These are phyloP conservation scores for Lasioglossum marginatum DNA, from an alignment of 2,888 invertebrate species.

Conservation along the genomic window DNA sequence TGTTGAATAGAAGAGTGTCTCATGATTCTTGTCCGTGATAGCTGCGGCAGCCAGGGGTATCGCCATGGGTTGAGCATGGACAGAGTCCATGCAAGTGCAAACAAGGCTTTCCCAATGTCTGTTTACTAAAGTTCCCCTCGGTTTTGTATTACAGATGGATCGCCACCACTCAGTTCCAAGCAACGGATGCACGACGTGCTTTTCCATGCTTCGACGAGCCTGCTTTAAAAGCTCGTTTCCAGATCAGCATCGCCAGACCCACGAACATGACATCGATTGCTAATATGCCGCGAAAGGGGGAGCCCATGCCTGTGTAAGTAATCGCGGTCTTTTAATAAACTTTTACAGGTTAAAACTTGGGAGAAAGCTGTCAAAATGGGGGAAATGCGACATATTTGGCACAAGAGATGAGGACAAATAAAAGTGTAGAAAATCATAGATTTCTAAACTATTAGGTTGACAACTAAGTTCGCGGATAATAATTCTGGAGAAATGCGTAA, in stretches of 20 bases:
- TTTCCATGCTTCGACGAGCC: slow-evolving; percentile 97
- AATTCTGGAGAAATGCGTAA: no score
- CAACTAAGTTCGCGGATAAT: no score
- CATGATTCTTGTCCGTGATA: slow-evolving; percentile 21
- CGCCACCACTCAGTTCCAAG: slow-evolving; percentile 93
- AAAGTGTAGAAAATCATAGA: no score
- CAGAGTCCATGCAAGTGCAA: slow-evolving; percentile 3
- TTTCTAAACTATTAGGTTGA: no score
- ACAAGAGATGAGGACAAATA: background rate
- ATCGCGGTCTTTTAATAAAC: background rate
- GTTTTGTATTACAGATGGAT: slow-evolving; percentile 88
- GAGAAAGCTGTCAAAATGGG: background rate
- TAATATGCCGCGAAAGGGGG: slow-evolving; percentile 89
- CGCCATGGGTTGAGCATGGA: background rate
- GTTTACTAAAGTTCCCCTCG: slow-evolving; percentile 15
- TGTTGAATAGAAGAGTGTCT: slow-evolving; percentile 8
- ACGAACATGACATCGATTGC: slow-evolving; percentile 91
- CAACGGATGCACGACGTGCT: slow-evolving; percentile 92
- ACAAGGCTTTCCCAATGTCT: background rate
- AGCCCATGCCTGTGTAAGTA: slow-evolving; percentile 86
- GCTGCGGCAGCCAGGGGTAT: background rate
- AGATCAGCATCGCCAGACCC: slow-evolving; percentile 90
- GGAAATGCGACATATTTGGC: background rate
- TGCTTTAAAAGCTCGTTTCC: slow-evolving; percentile 92
- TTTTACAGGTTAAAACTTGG: background rate